phyloP scores from a whole-genome alignment of 1,140 invertebrate species.

The Episyrphus balteatus region DNA sequence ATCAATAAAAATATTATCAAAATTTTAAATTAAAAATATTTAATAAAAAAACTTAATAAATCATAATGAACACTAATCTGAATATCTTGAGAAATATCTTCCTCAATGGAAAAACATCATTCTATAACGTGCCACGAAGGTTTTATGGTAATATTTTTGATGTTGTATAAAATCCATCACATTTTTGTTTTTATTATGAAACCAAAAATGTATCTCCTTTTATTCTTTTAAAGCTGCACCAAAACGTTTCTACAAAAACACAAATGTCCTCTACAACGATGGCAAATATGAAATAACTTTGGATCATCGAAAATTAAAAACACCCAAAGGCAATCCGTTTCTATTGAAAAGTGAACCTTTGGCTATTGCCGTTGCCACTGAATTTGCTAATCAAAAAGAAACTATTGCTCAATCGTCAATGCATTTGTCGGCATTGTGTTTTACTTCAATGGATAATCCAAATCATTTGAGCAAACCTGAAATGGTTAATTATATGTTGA shows the following conservation, averaged over 20 bases:
- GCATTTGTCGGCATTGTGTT: constrained; percentile 87
- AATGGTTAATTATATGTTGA: constrained; percentile 65
- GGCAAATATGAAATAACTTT: constrained; percentile 62
- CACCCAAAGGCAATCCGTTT: constrained; percentile 68
- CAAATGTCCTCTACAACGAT: constrained; percentile 49
- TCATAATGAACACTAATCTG: no score
- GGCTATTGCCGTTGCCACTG: constrained; percentile 78
- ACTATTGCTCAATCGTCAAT: constrained; percentile 67
- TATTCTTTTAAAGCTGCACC: constrained; percentile 34
- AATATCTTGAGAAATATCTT: no score
- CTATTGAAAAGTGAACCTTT: constrained; percentile 73
- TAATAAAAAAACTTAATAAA: no score
- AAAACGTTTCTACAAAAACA: constrained; percentile 61
- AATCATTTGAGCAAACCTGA: constrained; percentile 63
- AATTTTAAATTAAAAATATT: no score
- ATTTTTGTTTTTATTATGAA: no score
- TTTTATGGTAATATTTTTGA: no score
- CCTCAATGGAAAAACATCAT: no score
- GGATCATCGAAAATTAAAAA: constrained; percentile 78
- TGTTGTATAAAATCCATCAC: no score
- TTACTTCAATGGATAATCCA: constrained; percentile 86
- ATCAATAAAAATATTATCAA: no score
- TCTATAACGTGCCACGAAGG: no score
- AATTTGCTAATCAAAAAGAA: constrained; percentile 83
- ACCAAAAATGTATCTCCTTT: constrained; percentile 1